phyloP scores from a whole-genome alignment of 2,888 invertebrate genomes.

The Incurvaria masculella region DNA sequence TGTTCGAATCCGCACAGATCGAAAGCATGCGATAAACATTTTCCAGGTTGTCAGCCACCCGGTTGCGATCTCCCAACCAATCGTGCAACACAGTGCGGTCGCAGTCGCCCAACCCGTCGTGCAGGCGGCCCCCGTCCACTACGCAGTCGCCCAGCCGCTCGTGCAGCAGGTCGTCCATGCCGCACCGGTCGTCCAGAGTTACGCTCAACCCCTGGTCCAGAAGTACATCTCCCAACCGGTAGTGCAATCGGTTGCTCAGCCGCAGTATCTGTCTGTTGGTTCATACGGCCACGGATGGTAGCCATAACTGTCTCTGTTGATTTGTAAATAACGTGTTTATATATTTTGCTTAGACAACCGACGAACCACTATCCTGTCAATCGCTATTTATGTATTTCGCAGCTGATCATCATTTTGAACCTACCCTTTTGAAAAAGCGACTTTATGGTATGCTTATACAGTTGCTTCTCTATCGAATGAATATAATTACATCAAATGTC shows the following conservation, averaged over 20 bases:
- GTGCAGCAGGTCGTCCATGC: constrained; percentile 19
- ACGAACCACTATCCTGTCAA: no score
- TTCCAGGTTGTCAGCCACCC: constrained; percentile 18
- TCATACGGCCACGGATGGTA: constrained; percentile 39
- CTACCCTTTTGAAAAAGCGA: no score
- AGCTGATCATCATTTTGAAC: no score
- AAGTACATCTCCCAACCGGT: constrained; percentile 20
- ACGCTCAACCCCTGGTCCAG: constrained; percentile 17
- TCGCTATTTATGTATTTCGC: no score
- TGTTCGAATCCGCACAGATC: no score
- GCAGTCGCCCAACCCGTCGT: constrained; percentile 20
- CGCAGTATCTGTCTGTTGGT: constrained; percentile 6
- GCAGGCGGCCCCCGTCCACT: constrained; percentile 21
- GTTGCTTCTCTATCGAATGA: no score
- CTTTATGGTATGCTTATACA: no score
- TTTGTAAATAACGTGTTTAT: no score
- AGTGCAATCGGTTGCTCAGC: constrained; percentile 18
- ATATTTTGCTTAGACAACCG: no score
- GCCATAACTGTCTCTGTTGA: no score
- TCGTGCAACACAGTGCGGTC: constrained; percentile 23
- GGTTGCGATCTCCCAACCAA: constrained; percentile 15
- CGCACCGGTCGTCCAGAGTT: constrained; percentile 25
- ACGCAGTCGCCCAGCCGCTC: constrained; percentile 20
- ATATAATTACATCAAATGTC: no score
- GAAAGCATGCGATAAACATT: no score